phyloP scores from a whole-genome alignment of 2,888 invertebrate species.

The Psylliodes chrysocephalus region DNA sequence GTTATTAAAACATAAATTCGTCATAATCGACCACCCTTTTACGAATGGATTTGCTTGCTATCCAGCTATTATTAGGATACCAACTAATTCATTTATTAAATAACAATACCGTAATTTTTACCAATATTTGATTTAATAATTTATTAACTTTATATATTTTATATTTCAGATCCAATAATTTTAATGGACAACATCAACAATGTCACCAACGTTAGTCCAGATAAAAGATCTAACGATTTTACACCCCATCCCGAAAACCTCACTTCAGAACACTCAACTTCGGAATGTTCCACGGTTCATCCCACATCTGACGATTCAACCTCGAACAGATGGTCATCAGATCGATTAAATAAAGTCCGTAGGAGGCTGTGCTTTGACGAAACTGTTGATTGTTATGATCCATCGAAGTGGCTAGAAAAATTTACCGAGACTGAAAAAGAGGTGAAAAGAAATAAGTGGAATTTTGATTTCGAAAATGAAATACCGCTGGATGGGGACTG shows the following conservation, averaged over 20 bases:
- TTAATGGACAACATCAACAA: constrained; percentile 30
- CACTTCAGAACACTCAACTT: constrained; percentile 5
- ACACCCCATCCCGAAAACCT: background rate
- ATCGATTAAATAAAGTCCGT: background rate
- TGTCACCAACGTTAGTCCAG: background rate
- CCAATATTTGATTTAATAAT: no score
- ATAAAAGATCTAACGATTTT: background rate
- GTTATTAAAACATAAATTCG: no score
- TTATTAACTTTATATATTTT: background rate
- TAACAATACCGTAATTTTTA: no score
- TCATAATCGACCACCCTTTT: no score
- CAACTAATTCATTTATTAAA: no score
- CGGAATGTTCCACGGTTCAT: background rate
- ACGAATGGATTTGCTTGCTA: no score
- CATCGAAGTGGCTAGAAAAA: background rate
- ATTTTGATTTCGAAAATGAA: constrained; percentile 70
- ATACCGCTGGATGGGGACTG: constrained; percentile 65
- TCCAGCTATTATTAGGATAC: no score
- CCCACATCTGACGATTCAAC: background rate
- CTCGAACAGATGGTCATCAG: background rate
- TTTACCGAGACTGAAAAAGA: background rate
- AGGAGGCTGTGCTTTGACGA: background rate
- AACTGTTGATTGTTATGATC: background rate
- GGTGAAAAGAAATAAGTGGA: constrained; percentile 61
- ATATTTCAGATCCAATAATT: constrained; percentile 28